Evolutionary conservation across 1,140 invertebrate genomes (phyloP).

Genomic region (Conus ventricosus): DNA sequence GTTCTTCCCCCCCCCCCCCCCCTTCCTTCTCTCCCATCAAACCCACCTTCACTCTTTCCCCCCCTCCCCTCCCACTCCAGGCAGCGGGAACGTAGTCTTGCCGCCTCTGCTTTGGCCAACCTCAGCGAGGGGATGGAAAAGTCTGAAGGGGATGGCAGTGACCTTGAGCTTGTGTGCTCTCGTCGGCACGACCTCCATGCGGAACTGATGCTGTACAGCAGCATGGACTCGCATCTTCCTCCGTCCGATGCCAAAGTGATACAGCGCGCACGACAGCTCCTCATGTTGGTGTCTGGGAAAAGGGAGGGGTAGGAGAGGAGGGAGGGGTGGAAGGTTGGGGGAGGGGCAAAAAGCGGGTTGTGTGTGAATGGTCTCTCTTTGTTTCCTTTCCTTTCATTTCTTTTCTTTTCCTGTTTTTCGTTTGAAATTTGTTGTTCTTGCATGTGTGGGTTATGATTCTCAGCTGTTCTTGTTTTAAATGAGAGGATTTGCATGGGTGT

Average conservation of each 20-base stretch:
- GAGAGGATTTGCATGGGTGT: too few species aligned
- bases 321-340: too few species aligned
- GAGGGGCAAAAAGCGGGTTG: too few species aligned
- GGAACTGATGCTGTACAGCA: constrained; percentile 43
- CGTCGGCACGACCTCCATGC: constrained; percentile 38
- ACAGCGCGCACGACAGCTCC: constrained; percentile 46
- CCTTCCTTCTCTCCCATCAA: neutral
- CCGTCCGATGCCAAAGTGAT: constrained; percentile 46
- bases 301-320: too few species aligned
- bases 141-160: neutral
- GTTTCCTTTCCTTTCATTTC: too few species aligned
- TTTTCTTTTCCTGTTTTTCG: neutral
- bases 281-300: constrained; percentile 37
- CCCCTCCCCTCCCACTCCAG: neutral
- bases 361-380: neutral
- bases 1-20: neutral
- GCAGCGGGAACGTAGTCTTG: neutral
- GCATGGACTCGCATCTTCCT: constrained; percentile 37
- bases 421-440: neutral
- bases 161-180: constrained; percentile 32
- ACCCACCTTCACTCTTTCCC: neutral
- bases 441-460: too few species aligned
- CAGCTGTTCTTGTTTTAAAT: too few species aligned
- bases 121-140: neutral
- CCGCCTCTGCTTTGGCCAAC: constrained; percentile 9